Conservation (phyloP, 2,797 vertebrate genomes). For the Enteromius treurensis region DNA sequence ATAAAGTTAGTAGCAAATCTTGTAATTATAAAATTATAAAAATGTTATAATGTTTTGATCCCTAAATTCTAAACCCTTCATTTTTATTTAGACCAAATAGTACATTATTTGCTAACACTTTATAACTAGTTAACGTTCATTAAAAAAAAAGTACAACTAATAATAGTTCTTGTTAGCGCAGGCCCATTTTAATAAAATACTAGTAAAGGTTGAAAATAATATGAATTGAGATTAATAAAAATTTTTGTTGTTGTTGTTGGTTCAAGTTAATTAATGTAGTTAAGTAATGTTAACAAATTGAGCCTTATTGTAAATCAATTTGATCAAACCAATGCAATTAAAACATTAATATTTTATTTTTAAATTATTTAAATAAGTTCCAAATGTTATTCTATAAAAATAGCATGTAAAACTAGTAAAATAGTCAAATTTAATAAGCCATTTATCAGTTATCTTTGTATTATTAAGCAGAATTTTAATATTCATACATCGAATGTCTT, state of each 20-base stretch:
- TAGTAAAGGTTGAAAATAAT: not conserved
- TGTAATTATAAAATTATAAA: too few species aligned
- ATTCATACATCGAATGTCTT: not conserved
- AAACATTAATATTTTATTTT: not conserved
- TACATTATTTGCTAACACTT: not conserved
- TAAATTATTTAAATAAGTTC: not conserved
- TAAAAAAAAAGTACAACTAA: not conserved
- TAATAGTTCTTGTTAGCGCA: not conserved
- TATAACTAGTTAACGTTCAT: not conserved
- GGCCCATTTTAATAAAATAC: too few species aligned
- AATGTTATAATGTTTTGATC: not conserved
- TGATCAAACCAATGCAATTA: too few species aligned
- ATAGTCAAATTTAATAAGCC: too few species aligned
- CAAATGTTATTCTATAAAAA: not conserved
- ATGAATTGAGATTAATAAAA: not conserved
- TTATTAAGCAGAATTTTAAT: not conserved
- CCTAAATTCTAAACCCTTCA: not conserved
- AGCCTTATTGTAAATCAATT: not conserved
- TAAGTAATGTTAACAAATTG: not conserved
- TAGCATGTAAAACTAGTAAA: not conserved
- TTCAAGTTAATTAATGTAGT: not conserved
- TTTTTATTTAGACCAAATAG: not conserved
- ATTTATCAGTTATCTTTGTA: not conserved
- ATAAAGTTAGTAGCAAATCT: too few species aligned
- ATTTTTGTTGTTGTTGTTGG: not conserved